Percentiles rank a stretch among this genome's conserved stretches.
Evolutionary conservation across 2,113 vertebrate genomes (phyloP).

Genomic region (Chrysochloris asiatica): DNA sequence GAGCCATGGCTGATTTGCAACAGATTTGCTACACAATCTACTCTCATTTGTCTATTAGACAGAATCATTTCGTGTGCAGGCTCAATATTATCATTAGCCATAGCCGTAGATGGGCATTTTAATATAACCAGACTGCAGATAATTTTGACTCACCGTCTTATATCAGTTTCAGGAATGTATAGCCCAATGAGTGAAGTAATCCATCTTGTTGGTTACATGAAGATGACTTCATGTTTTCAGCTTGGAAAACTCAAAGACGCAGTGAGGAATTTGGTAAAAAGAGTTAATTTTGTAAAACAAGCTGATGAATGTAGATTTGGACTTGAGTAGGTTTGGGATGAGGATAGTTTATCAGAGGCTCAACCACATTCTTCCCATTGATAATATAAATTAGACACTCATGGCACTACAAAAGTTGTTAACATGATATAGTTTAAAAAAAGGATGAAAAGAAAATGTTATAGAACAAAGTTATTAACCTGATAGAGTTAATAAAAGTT

Average conservation of each 20-base stretch:
- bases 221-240: neutral
- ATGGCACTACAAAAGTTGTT: neutral
- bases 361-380: neutral
- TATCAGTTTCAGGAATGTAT: neutral
- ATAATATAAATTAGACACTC: neutral
- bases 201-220: neutral
- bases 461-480: too few species aligned
- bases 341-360: neutral
- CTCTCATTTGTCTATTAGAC: too few species aligned
- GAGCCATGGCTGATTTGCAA: too few species aligned
- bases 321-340: neutral
- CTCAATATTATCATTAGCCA: too few species aligned
- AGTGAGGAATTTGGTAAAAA: neutral
- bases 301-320: neutral
- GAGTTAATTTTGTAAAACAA: neutral
- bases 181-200: neutral
- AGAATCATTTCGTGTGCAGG: too few species aligned
- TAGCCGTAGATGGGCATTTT: too few species aligned
- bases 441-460: neutral
- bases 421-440: too few species aligned
- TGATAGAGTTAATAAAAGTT: too few species aligned
- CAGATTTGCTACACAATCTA: too few species aligned
- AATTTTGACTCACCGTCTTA: too few species aligned
- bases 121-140: too few species aligned
- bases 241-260: neutral